Evolutionary conservation across 64 coral and sea anemone species (phyloP).

Genomic region (Anthopleura sola): DNA sequence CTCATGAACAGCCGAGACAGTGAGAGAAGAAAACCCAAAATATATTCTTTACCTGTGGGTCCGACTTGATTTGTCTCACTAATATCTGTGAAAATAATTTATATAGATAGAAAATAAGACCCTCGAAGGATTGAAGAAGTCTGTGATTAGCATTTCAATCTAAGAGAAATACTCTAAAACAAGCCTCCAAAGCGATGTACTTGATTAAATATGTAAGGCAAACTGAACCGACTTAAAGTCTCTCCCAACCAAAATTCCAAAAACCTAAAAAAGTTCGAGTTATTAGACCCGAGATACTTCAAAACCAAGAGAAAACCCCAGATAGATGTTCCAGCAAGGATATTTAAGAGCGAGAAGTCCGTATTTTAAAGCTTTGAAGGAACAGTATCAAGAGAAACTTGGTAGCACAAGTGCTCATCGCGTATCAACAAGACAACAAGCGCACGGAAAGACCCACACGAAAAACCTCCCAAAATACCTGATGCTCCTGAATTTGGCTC

Average conservation of each 20-base stretch:
- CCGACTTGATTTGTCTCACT: conserved; percentile 75
- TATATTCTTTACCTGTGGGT: conserved; percentile 82
- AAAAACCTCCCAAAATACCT: conserved; percentile 59
- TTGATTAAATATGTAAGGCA: conserved; percentile 25
- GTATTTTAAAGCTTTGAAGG: background rate
- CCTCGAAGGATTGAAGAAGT: background rate
- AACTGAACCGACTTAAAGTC: conserved; percentile 8
- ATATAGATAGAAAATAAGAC: background rate
- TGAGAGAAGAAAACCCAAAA: conserved; percentile 3
- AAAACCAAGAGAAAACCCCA: conserved; percentile 31
- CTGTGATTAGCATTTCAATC: background rate
- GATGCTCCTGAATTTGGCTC: conserved; percentile 84
- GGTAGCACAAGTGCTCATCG: conserved; percentile 2
- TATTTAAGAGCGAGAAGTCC: conserved; percentile 28
- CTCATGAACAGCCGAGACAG: conserved; percentile 18
- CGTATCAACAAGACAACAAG: conserved; percentile 36
- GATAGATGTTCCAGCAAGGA: background rate
- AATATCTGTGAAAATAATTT: conserved; percentile 72
- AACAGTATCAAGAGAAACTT: conserved; percentile 32
- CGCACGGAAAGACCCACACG: background rate
- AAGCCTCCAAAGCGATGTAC: background rate
- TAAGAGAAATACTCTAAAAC: background rate
- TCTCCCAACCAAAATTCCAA: conserved; percentile 20
- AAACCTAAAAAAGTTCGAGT: conserved; percentile 15
- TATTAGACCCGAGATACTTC: background rate